Evolutionary conservation across 2,888 invertebrate species (phyloP).

Genomic region (Camptogramma bilineatum): DNA sequence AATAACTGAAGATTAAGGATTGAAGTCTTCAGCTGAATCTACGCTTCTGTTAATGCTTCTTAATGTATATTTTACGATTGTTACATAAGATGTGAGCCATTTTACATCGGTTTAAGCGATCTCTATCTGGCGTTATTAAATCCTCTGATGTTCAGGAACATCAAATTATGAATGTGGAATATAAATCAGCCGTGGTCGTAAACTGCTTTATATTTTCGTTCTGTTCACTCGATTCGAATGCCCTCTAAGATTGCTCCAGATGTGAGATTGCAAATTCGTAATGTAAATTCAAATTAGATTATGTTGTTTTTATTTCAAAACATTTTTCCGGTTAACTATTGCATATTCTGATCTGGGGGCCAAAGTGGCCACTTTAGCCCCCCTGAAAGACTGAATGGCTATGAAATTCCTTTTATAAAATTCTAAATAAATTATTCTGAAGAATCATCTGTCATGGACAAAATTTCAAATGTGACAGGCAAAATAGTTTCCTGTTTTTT

Average conservation of each 20-base stretch:
- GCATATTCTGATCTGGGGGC: neutral
- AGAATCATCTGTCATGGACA: too few species aligned
- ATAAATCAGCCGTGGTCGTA: slow-evolving; percentile 83
- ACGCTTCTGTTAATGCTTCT: slow-evolving; percentile 79
- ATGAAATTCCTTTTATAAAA: too few species aligned
- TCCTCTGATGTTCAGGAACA: slow-evolving; percentile 81
- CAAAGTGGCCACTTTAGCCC: too few species aligned
- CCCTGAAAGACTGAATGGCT: too few species aligned
- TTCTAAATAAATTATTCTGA: too few species aligned
- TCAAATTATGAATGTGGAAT: slow-evolving; percentile 84
- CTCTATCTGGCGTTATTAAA: slow-evolving; percentile 82
- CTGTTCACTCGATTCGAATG: slow-evolving; percentile 73
- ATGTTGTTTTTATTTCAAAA: slow-evolving; percentile 6
- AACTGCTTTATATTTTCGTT: slow-evolving; percentile 83
- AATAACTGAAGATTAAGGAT: slow-evolving; percentile 82
- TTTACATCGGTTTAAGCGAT: slow-evolving; percentile 81
- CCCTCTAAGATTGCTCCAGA: slow-evolving; percentile 77
- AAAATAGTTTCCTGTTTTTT: too few species aligned
- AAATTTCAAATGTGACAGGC: too few species aligned
- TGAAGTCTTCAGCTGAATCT: slow-evolving; percentile 66
- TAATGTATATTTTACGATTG: slow-evolving; percentile 85
- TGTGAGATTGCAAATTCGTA: slow-evolving; percentile 69
- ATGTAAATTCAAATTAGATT: slow-evolving; percentile 58
- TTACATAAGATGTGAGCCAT: slow-evolving; percentile 82
- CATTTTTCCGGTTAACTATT: neutral